Conservation (phyloP, 2,797 vertebrate species). For the Percopsis omiscomaycus region DNA sequence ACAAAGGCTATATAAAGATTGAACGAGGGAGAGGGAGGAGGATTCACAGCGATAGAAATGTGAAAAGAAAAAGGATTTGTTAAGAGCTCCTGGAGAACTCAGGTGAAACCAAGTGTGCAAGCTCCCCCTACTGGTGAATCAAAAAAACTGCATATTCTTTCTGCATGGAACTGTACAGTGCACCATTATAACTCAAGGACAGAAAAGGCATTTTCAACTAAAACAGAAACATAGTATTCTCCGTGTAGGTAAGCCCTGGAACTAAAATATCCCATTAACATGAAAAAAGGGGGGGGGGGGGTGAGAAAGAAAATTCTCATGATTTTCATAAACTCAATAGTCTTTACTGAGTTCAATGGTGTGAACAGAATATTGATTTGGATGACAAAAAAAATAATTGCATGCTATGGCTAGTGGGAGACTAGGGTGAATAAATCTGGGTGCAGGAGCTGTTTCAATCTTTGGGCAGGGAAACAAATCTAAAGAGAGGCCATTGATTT, state of each 20-base stretch:
- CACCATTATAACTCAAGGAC: conserved; percentile 9
- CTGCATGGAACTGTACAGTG: background rate
- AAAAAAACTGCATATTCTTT: conserved; percentile 9
- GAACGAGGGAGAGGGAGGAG: conserved; percentile 8
- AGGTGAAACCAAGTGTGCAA: conserved; percentile 64
- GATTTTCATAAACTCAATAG: conserved; percentile 40
- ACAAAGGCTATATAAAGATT: conserved; percentile 49
- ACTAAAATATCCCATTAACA: no score
- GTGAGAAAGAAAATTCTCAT: conserved; percentile 6
- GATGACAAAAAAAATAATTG: conserved; percentile 53
- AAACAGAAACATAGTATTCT: conserved; percentile 7
- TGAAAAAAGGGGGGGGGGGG: background rate
- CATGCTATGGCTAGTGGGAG: conserved; percentile 27
- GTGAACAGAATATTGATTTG: conserved; percentile 57
- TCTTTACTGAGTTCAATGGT: conserved; percentile 48
- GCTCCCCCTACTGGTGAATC: conserved; percentile 74
- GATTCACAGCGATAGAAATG: conserved; percentile 45
- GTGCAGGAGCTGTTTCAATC: conserved; percentile 29
- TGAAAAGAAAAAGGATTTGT: conserved; percentile 29
- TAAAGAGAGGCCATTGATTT: conserved; percentile 57
- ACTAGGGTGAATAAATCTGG: conserved; percentile 17
- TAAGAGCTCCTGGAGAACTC: conserved; percentile 27
- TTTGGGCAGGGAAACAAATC: conserved; percentile 29
- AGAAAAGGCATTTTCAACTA: conserved; percentile 5
- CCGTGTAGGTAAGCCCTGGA: no score